Base-by-base conservation (phyloP, 2,888 invertebrate species). In the Leptura quadrifasciata region DNA sequence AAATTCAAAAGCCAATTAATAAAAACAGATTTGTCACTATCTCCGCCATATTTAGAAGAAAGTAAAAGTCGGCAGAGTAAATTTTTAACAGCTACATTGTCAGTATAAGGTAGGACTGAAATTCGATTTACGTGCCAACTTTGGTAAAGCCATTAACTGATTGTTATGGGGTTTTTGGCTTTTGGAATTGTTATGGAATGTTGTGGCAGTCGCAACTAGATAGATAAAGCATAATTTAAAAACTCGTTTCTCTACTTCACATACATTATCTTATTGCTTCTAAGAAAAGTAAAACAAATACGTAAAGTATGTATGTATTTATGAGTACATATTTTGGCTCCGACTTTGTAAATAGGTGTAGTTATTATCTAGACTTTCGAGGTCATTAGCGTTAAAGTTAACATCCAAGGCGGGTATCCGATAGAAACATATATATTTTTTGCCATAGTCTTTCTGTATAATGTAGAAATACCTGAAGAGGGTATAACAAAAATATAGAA, bases 91-190 rank as follows among this genome's bases (percentile, higher is more conserved):
- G 8, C 27, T 2, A 47, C 47, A 1, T 47, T 47, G 47, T n/a
- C n/a, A 15, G 39, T 39, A 47, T 47, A 12, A n/a, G 47, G 47
- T 47, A 47, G n/a, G n/a, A 47, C n/a, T 12, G 47, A 47, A 47
- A 47, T 47, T 47, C 15, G 5, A 47, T n/a, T n/a, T 47, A 47
- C 47, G 15, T n/a, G 47, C 47, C 47, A 47, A 47, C n/a, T 47
- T 47, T 47, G 47, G 47, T 47, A n/a, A 47, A 47, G 12, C 47
- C 2, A 47, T 47, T 47, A 47, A 47, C 47, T 47, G 15, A 47
- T 47, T 47, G 24, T 60, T 60, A 60, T 60, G 24, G 27, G 58
- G 58, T 24, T 60, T 21, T 60, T 60, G 58, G 58, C 27, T 27
- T 27, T 24, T 60, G 21, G 21, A 60, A 60, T 24, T 47, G 47